Conservation (phyloP, 2,113 vertebrate genomes). For the Nothoprocta perdicaria region DNA sequence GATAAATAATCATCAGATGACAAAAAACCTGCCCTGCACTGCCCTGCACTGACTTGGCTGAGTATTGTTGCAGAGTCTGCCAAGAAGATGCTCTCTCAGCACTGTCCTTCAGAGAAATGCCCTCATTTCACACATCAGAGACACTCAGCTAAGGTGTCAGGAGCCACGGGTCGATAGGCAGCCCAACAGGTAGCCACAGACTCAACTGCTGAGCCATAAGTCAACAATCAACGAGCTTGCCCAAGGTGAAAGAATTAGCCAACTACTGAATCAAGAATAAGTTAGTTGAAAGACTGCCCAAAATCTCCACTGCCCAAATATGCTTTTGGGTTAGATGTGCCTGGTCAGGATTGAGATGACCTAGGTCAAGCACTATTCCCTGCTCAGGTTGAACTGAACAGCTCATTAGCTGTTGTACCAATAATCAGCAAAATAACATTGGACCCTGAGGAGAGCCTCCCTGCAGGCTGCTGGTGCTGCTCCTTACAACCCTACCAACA, state of each 20-base stretch:
- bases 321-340: background rate
- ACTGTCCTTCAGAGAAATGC: background rate
- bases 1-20: background rate
- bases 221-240: background rate
- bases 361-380: background rate
- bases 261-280: background rate
- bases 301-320: background rate
- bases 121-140: accelerated
- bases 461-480: background rate
- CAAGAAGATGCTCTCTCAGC: background rate
- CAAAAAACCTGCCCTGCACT: background rate
- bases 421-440: background rate
- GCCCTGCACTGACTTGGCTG: background rate
- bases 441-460: background rate
- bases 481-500: background rate
- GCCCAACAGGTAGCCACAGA: background rate
- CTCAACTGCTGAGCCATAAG: background rate
- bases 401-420: background rate
- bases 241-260: slow-evolving; percentile 11
- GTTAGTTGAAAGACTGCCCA: background rate
- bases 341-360: background rate
- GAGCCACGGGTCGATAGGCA: accelerated
- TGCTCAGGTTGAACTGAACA: background rate
- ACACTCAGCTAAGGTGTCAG: background rate
- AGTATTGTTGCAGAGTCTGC: background rate